Evolutionary conservation across 2,888 invertebrate species (phyloP).

Genomic region (Ochropleura plecta): DNA sequence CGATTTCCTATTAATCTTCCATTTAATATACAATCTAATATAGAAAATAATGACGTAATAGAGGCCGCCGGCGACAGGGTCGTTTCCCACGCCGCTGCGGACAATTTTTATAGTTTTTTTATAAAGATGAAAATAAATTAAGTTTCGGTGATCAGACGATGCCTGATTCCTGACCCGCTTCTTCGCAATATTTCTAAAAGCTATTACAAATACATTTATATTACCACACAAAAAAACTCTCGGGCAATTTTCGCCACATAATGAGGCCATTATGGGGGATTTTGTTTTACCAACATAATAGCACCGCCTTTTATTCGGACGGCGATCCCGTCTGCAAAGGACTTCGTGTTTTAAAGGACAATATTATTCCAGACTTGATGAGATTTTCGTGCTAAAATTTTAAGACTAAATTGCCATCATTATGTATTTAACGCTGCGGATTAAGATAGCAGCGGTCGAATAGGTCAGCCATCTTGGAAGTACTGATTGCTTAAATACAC

Average conservation of each 20-base stretch:
- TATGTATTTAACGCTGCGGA: slow-evolving; percentile 86
- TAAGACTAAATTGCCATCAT: slow-evolving; percentile 87
- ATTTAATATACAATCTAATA: slow-evolving; percentile 90
- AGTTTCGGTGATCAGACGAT: slow-evolving; percentile 89
- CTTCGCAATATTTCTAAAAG: slow-evolving; percentile 90
- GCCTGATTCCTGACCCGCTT: slow-evolving; percentile 86
- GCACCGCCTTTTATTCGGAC: slow-evolving; percentile 88
- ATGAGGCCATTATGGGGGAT: slow-evolving; percentile 90
- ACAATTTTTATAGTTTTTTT: slow-evolving; percentile 84
- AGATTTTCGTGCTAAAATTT: slow-evolving; percentile 90
- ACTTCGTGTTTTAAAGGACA: slow-evolving; percentile 89
- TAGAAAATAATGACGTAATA: slow-evolving; percentile 90
- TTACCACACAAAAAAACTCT: slow-evolving; percentile 89
- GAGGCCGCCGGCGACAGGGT: slow-evolving; percentile 89
- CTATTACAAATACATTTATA: slow-evolving; percentile 91
- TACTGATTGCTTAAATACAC: slow-evolving; percentile 66
- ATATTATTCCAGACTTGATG: slow-evolving; percentile 88
- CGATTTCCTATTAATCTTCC: slow-evolving; percentile 89
- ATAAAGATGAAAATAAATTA: slow-evolving; percentile 89
- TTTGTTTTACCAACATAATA: slow-evolving; percentile 91
- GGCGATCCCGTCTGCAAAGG: slow-evolving; percentile 85
- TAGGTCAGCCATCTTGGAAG: slow-evolving; percentile 74
- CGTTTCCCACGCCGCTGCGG: slow-evolving; percentile 88
- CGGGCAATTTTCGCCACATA: slow-evolving; percentile 91
- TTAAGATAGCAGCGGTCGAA: slow-evolving; percentile 84